Conservation (phyloP, 2,888 invertebrate species). For the Trissoscelio sp. region DNA sequence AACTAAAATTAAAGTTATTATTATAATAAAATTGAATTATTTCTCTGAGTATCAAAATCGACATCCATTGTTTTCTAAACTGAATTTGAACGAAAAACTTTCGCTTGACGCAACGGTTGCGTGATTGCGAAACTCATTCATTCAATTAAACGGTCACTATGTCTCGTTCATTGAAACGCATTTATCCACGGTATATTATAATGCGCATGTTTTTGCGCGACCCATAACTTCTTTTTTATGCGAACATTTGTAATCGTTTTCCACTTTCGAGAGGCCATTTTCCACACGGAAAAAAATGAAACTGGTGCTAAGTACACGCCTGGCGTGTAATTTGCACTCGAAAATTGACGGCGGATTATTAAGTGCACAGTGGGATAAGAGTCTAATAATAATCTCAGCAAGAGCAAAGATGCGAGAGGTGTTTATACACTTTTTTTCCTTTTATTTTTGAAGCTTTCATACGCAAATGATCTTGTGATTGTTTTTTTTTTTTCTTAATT, state of each 20-base stretch:
- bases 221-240: slow-evolving; percentile 3
- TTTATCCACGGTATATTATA: slow-evolving; percentile 1
- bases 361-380: slow-evolving; percentile 34
- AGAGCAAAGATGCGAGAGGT: not conserved
- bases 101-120: slow-evolving; percentile 33
- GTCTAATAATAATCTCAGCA: slow-evolving; percentile 43
- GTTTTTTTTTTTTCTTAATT: not conserved
- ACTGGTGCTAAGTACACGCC: slow-evolving; percentile 39
- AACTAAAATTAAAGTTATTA: no score
- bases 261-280: slow-evolving; percentile 44
- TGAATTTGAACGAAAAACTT: slow-evolving; percentile 30
- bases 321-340: slow-evolving; percentile 57
- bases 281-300: slow-evolving; percentile 21
- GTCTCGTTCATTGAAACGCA: slow-evolving; percentile 34
- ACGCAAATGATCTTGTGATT: no score
- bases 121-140: slow-evolving; percentile 31
- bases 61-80: slow-evolving; percentile 11
- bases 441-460: not conserved
- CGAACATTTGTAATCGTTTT: slow-evolving; percentile 41
- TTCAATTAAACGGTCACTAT: slow-evolving; percentile 33
- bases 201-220: slow-evolving; percentile 9
- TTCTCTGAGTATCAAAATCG: no score
- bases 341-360: slow-evolving; percentile 52
- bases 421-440: not conserved
- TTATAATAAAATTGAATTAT: not conserved